Base-by-base conservation (phyloP, 1,140 invertebrate genomes). In the Drosophila prosaltans region DNA sequence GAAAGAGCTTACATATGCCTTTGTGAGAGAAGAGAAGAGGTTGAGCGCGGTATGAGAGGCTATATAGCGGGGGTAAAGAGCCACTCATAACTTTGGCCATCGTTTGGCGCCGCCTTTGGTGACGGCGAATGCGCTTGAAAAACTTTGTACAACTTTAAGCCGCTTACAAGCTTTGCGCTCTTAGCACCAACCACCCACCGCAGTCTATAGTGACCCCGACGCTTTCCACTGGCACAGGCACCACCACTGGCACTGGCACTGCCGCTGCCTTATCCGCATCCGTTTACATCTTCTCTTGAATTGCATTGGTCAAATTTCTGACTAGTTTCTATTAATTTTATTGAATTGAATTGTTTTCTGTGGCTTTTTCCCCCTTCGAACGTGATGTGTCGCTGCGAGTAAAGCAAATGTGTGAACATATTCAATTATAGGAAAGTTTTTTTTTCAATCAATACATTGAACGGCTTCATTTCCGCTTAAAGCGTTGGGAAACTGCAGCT, bases 121-220 rank as follows among this genome's bases (percentile, higher is more conserved):
- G 85, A 88, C 84, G 45, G 84, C 83, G 83, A 88, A 86, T 86
- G 83, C 84, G 84, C 86, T 88, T 89, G 69, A 90, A 89, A 89
- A 90, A 89, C 81, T 89, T 89, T 89, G 81, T 89, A 89, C 85
- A 89, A 89, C 84, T 89, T 84, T 89, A 89, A 89, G 84, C 84
- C 84, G 84, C 84, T 89, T 89, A 89, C 80, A 82, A 89, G 84
- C 81, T 89, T 89, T 89, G 71, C 75, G 81, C 80, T 84, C 85
- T 88, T 86, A 80, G 72, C 82, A 86, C 28, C 28, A 30, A 30
- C 28, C 28, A 7, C 32, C 32, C 32, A 36, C 32, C 3, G 3
- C 54, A 58, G 57, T 3, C 30, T 2, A 32, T 59, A 32, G 26
- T 58, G 55, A 36, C 55, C 32, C 55, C 32, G 3, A 58, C n/a